Base-by-base conservation (phyloP, 2,113 vertebrate genomes). In the Chinchilla lanigera region DNA sequence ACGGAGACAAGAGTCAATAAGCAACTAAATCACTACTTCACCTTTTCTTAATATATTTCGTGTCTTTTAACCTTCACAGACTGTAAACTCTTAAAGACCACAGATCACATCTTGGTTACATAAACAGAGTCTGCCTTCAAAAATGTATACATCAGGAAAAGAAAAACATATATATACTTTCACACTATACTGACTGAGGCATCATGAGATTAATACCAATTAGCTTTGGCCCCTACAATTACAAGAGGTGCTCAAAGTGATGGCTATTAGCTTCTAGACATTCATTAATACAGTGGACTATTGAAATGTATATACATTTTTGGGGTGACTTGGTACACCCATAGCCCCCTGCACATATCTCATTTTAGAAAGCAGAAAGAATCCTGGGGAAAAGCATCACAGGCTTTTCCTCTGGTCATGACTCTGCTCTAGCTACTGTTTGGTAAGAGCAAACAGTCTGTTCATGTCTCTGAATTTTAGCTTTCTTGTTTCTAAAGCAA, bases 401-500 rank as follows among this genome's bases (percentile, higher is more conserved):
- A 28, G 19, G 7, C 7, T 3, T 52, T 77, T 82, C 10, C 44
- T 56, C 56, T 69, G 28, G 1, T 61, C 6, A 3, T 91, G n/a
- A 38, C 1, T 94, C 44, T 61, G 41, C n/a, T 89, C 13, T 54
- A 63, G 28, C 13, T 56, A 61, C 47, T 65, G 3, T 65, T 58
- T 77, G 50, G 6, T n/a, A 78, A 93, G 11, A 82, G 63, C 3
- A n/a, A n/a, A n/a, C 24, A 88, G 7, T 67, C 12, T 84, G 2
- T 38, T 89, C 33, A 9, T 69, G 52, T 26, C 8, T 93, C 19
- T 65, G 14, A 87, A 85, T 5, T 92, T 78, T 22, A 89, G 17
- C 91, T 96, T 86, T 78, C 52, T 77, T 12, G 52, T 81, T 17
- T 82, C 60, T 65, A 88, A 94, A 87, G 44, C 24, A 88, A 17